These are phyloP conservation scores for Sebastes hopkinsi DNA, from an alignment of 2,797 vertebrate species.

Conservation along the genomic window DNA sequence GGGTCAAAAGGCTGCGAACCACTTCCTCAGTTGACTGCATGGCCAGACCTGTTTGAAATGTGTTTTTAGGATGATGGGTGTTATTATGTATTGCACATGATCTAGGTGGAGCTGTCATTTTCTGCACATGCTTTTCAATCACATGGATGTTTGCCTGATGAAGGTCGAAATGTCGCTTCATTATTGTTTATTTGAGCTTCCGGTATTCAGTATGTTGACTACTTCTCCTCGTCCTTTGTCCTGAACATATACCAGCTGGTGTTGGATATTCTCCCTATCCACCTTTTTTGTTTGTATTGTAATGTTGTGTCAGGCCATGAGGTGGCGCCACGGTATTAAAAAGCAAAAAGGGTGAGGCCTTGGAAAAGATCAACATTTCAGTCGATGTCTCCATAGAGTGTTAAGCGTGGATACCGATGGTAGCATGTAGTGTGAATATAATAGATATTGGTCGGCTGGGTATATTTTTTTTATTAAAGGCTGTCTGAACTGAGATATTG, in stretches of 20 bases:
- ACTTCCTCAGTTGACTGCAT: no score
- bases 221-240: not conserved
- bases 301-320: constrained; percentile 16
- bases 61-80: not conserved
- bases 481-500: not conserved
- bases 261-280: not conserved
- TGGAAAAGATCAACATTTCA: constrained; percentile 21
- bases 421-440: not conserved
- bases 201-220: not conserved
- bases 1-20: no score
- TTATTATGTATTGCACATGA: not conserved
- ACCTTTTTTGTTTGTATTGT: not conserved
- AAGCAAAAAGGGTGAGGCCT: constrained; percentile 55
- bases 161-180: not conserved
- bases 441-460: not conserved
- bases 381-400: constrained; percentile 6
- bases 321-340: constrained; percentile 48
- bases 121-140: not conserved
- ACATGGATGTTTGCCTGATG: not conserved
- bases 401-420: not conserved
- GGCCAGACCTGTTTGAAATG: no score
- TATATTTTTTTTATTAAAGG: not conserved
- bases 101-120: not conserved
- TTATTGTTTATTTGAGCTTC: not conserved
- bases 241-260: not conserved